Base-by-base conservation (phyloP, 1,140 invertebrate genomes). In the Penaeus chinensis region DNA sequence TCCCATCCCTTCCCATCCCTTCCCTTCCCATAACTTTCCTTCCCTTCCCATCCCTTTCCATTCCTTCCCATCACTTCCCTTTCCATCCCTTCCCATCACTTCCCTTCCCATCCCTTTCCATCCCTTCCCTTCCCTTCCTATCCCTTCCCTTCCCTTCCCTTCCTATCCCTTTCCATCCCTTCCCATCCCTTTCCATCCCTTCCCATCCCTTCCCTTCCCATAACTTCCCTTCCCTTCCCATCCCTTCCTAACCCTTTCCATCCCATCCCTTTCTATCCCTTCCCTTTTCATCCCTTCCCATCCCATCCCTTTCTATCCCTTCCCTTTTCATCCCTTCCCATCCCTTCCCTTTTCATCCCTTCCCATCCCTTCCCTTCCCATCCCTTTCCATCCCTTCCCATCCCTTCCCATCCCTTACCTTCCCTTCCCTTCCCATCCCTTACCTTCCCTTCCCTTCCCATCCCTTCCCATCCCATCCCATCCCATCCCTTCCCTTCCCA, bases 131-230 rank as follows among this genome's bases (percentile, higher is more conserved):
- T 32, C 80, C 37, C 60, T 82, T 63, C 37, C 74, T 77, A 32
- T 77, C 74, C 54, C 74, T 77, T 77, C 74, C 54, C 74, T 77
- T 47, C 54, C 74, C 54, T 47, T 77, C 74, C 54, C 74, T 77
- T 47, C 54, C 74, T 77, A 32, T 77, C 74, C 54, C 74, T 77
- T 47, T 77, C 74, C 54, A 32, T 77, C 74, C 54, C 74, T 77
- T 47, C 54, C 74, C 18, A 2, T 77, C 27, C 71, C 24, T 37
- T 24, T 24, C 24, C 74, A 77, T 16, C 74, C 42, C n/a, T 77
- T 37, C 74, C 19, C 74, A 77, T 47, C 24, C n/a, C 32, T 2
- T n/a, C 69, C 37, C 37, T 22, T 20, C 32, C 24, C 37, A 20
- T 19, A 32, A 47, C 37, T 47, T 77, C 54, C 74, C 32, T 77